These are phyloP conservation scores for Chloropsis cyanopogon DNA, from an alignment of 2,113 vertebrate genomes.

Conservation along the genomic window DNA sequence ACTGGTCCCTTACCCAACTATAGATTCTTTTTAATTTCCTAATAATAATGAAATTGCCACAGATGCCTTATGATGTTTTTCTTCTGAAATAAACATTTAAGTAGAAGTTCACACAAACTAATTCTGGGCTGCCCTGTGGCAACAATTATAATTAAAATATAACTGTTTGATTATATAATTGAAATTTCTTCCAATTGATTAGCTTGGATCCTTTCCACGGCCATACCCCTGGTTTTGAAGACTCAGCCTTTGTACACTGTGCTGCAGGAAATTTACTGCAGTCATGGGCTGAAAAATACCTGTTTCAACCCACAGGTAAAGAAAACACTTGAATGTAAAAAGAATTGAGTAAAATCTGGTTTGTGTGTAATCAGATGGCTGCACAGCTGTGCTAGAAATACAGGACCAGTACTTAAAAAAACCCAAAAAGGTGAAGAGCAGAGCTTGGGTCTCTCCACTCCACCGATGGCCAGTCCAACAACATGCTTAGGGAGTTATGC, in stretches of 20 bases:
- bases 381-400: neutral
- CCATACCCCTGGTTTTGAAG: neutral
- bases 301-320: neutral
- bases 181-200: slow-evolving; percentile 48
- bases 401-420: neutral
- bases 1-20: slow-evolving; percentile 21
- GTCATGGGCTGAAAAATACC: neutral
- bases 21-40: slow-evolving; percentile 35
- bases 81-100: slow-evolving; percentile 60
- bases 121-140: slow-evolving; percentile 27
- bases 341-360: neutral
- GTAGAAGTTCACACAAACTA: slow-evolving; percentile 15
- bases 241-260: neutral
- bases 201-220: slow-evolving; percentile 36
- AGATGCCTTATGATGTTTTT: slow-evolving; percentile 42
- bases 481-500: rapidly evolving
- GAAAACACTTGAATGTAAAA: neutral
- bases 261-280: neutral
- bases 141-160: slow-evolving; percentile 63
- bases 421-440: neutral
- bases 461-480: rapidly evolving
- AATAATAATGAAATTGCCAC: slow-evolving; percentile 31
- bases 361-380: neutral
- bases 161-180: slow-evolving; percentile 62
- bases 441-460: neutral